phyloP scores from a whole-genome alignment of 2,888 invertebrate genomes.

The Ophioninae sp. region DNA sequence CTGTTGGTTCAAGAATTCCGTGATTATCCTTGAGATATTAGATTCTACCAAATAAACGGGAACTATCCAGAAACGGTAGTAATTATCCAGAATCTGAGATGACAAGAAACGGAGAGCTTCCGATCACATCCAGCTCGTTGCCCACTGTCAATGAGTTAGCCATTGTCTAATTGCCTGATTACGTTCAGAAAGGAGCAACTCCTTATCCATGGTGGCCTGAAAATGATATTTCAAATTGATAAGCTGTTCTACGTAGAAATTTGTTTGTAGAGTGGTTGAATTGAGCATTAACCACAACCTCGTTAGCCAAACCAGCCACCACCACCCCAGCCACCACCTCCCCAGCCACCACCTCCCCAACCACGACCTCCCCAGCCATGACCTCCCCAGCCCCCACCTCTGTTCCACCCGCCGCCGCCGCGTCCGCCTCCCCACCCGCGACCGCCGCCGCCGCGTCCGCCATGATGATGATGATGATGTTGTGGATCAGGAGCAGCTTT shows the following conservation, averaged over 20 bases:
- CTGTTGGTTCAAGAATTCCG: background rate
- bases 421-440: background rate
- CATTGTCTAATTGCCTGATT: background rate
- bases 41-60: background rate
- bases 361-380: background rate
- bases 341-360: constrained; percentile 13
- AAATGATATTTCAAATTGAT: background rate
- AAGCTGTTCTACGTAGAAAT: background rate
- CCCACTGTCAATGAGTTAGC: background rate
- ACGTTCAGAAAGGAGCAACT: background rate
- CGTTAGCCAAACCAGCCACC: background rate
- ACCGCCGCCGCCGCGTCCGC: background rate
- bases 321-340: background rate
- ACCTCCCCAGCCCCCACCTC: constrained; percentile 6
- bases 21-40: background rate
- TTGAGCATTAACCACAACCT: background rate
- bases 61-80: too few species aligned
- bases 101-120: background rate
- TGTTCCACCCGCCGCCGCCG: background rate
- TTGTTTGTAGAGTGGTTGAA: background rate
- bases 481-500: constrained; percentile 4
- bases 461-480: background rate
- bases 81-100: background rate
- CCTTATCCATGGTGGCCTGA: background rate
- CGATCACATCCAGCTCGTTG: background rate